These are phyloP conservation scores for Sinosuthora webbiana DNA, from an alignment of 2,113 vertebrate species.

Conservation along the genomic window DNA sequence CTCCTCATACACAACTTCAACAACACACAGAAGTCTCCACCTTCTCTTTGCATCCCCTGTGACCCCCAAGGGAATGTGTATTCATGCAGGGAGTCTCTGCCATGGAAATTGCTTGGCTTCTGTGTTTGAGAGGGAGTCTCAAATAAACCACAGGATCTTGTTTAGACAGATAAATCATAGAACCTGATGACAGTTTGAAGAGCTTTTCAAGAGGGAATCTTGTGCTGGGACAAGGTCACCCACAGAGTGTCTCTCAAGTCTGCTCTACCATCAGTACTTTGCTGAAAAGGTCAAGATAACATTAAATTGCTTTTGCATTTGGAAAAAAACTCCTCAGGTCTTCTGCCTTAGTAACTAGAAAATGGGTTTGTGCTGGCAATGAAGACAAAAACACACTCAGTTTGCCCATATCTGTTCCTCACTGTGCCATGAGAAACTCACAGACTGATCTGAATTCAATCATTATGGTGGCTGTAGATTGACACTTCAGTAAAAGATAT, in stretches of 20 bases:
- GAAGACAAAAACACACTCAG: not conserved
- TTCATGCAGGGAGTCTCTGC: not conserved
- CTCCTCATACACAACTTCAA: not conserved
- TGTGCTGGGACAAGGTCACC: not conserved
- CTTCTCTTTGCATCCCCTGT: not conserved
- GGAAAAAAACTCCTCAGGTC: not conserved
- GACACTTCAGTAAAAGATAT: not conserved
- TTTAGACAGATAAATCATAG: not conserved
- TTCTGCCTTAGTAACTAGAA: not conserved
- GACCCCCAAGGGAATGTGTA: not conserved
- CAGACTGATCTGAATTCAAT: not conserved
- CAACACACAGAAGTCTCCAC: not conserved
- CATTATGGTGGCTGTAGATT: not conserved
- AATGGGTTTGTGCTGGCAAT: not conserved
- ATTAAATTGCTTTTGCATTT: not conserved
- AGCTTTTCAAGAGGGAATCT: not conserved
- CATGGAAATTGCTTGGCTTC: not conserved
- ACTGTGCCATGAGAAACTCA: not conserved
- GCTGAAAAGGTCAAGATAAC: conserved; percentile 3
- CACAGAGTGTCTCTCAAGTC: not conserved
- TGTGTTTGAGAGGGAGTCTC: not conserved
- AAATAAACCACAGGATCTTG: not conserved
- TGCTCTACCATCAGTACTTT: not conserved
- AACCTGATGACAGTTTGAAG: not conserved
- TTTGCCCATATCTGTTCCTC: not conserved